These are phyloP conservation scores for Anableps anableps DNA, from an alignment of 2,797 vertebrate genomes.

Conservation along the genomic window DNA sequence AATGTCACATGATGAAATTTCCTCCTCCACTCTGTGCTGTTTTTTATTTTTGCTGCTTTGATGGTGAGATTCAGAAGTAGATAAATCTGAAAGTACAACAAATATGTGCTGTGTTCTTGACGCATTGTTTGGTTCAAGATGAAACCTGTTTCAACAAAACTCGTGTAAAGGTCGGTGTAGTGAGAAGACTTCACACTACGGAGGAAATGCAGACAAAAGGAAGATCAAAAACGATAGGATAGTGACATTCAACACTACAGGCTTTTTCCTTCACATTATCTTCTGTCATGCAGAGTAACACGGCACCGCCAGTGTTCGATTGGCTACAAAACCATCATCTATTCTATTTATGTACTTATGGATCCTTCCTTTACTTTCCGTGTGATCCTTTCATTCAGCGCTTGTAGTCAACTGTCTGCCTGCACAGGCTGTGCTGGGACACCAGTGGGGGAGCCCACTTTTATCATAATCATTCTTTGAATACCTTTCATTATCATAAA, in stretches of 20 bases:
- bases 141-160: constrained; percentile 56
- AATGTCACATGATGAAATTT: constrained; percentile 60
- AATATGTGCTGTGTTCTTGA: constrained; percentile 26
- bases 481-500: constrained; percentile 83
- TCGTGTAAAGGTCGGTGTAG: constrained; percentile 54
- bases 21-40: constrained; percentile 33
- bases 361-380: constrained; percentile 57
- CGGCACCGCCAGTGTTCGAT: constrained; percentile 26
- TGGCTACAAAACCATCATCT: constrained; percentile 47
- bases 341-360: constrained; percentile 59
- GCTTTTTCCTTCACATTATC: constrained; percentile 50
- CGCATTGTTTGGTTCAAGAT: constrained; percentile 48
- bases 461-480: constrained; percentile 79
- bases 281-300: constrained; percentile 55
- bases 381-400: constrained; percentile 66
- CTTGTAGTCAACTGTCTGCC: constrained; percentile 64
- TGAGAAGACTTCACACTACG: constrained; percentile 58
- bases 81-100: constrained; percentile 53
- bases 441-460: constrained; percentile 72
- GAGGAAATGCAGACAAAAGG: constrained; percentile 50
- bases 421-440: constrained; percentile 68
- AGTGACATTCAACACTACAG: constrained; percentile 61
- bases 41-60: constrained; percentile 66
- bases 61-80: constrained; percentile 54
- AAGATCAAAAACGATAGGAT: constrained; percentile 49